These are phyloP conservation scores for Aselliscus stoliczkanus DNA, from an alignment of 2,797 vertebrate species.

Conservation along the genomic window DNA sequence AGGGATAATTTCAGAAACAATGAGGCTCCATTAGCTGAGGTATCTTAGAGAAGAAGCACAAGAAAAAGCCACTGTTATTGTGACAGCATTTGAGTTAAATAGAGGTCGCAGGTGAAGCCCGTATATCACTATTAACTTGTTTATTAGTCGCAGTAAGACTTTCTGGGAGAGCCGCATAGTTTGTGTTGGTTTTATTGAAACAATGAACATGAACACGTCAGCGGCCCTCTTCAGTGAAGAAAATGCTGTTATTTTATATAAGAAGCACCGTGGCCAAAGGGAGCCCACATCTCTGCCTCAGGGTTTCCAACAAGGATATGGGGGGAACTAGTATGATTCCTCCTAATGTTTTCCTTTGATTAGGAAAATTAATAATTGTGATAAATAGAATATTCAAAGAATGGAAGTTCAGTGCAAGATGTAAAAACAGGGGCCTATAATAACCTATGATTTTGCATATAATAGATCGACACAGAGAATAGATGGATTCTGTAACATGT, in stretches of 20 bases:
- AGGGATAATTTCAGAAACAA: constrained; percentile 71
- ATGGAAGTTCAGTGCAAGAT: neutral
- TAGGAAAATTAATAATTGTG: neutral
- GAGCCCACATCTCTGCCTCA: neutral
- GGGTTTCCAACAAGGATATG: neutral
- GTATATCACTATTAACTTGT: constrained; percentile 18
- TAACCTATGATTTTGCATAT: neutral
- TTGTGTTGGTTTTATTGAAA: constrained; percentile 54
- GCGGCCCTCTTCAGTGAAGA: neutral
- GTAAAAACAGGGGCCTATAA: neutral
- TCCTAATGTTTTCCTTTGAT: neutral
- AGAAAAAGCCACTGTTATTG: constrained; percentile 56
- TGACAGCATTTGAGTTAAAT: constrained; percentile 60
- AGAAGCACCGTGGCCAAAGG: neutral
- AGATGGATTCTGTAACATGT: neutral
- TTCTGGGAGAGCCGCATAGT: constrained; percentile 43
- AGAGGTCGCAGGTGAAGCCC: constrained; percentile 48
- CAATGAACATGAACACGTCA: constrained; percentile 36
- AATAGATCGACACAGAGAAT: neutral
- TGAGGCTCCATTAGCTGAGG: constrained; percentile 41
- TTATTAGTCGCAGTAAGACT: constrained; percentile 34
- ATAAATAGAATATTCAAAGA: neutral
- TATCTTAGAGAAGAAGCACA: constrained; percentile 42
- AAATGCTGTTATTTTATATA: neutral
- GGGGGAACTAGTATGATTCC: neutral